Evolutionary conservation across 2,797 vertebrate genomes (phyloP).

Genomic region (Sparus aurata): DNA sequence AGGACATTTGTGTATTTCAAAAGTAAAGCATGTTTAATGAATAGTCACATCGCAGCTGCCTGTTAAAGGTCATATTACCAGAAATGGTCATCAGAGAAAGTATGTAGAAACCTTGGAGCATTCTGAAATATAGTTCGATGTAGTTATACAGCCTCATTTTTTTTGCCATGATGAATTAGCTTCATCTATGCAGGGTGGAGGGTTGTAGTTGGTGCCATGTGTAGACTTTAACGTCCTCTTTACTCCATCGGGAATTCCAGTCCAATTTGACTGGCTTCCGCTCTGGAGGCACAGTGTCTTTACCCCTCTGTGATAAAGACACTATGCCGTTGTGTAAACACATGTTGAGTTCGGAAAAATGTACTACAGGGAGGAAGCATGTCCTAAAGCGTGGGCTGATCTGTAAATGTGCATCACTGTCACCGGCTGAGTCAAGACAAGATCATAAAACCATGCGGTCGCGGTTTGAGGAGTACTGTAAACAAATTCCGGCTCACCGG

Average conservation of each 20-base stretch:
- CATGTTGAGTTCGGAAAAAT: slow-evolving; percentile 2
- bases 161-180: not conserved
- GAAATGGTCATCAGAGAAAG: not conserved
- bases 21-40: not conserved
- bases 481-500: slow-evolving; percentile 17
- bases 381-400: slow-evolving; percentile 1
- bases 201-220: not conserved
- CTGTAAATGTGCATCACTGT: slow-evolving; percentile 23
- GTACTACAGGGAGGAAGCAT: slow-evolving; percentile 15
- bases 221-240: not conserved
- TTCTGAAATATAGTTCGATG: not conserved
- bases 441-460: slow-evolving; percentile 50
- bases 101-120: not conserved
- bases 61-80: not conserved
- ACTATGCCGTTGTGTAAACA: slow-evolving; percentile 5
- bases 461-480: slow-evolving; percentile 25
- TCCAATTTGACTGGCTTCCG: not conserved
- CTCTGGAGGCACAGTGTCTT: not conserved
- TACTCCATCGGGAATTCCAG: no score
- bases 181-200: not conserved
- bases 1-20: not conserved
- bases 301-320: not conserved
- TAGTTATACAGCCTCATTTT: not conserved
- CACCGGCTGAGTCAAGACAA: slow-evolving; percentile 5
- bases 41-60: not conserved